Percentiles rank a stretch among this genome's conserved stretches.
These are phyloP conservation scores for Acronicta aceris DNA, from an alignment of 2,888 invertebrate species.

Conservation along the genomic window DNA sequence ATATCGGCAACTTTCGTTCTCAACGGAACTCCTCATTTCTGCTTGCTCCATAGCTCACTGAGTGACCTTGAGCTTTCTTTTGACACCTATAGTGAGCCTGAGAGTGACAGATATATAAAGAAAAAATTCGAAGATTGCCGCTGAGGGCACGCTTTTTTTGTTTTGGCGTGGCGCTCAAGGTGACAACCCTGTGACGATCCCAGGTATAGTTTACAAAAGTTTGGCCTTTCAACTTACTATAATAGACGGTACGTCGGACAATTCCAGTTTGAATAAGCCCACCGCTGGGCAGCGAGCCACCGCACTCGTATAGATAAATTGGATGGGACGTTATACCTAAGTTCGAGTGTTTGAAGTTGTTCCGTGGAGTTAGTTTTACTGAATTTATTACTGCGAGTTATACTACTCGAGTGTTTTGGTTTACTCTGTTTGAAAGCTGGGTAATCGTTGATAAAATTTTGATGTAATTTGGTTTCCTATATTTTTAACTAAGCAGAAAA, in stretches of 20 bases:
- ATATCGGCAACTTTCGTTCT: too few species aligned
- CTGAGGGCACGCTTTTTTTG: too few species aligned
- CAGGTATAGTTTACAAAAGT: constrained; percentile 38
- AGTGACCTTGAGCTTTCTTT: too few species aligned
- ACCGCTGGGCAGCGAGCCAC: constrained; percentile 43
- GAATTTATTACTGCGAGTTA: constrained; percentile 29
- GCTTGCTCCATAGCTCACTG: too few species aligned
- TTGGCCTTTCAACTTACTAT: constrained; percentile 38
- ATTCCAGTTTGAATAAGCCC: constrained; percentile 29
- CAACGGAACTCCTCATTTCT: too few species aligned
- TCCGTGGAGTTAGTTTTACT: constrained; percentile 35
- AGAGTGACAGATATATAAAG: too few species aligned
- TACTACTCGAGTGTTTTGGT: constrained; percentile 11
- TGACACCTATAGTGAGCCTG: too few species aligned
- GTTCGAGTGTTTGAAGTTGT: constrained; percentile 39
- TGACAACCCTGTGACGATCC: constrained; percentile 21
- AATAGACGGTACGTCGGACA: constrained; percentile 22
- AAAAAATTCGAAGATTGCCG: too few species aligned
- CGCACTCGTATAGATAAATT: constrained; percentile 41
- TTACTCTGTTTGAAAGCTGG: constrained; percentile 10
- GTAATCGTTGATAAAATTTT: constrained; percentile 8
- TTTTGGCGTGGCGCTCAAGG: too few species aligned
- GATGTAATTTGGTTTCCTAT: too few species aligned
- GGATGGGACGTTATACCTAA: constrained; percentile 29
- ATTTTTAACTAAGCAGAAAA: too few species aligned